Conservation (phyloP, 92 coral and sea anemone genomes). For the Montipora capitata region DNA sequence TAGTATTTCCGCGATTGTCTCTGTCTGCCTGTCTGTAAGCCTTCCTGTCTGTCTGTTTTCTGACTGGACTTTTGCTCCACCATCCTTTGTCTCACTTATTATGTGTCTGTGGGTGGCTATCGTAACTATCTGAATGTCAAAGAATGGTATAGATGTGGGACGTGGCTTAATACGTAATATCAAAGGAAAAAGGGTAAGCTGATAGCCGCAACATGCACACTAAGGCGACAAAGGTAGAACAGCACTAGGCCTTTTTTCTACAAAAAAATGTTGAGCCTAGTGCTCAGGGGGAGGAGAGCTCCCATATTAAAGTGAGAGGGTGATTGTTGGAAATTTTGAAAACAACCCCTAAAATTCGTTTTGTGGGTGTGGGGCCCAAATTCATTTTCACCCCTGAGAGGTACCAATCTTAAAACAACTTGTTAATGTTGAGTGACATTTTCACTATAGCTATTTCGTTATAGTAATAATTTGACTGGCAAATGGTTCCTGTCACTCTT, state of each 20-base stretch:
- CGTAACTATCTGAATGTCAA: conserved; percentile 18
- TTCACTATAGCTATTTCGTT: neutral
- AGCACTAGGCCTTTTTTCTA: neutral
- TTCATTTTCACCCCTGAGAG: neutral
- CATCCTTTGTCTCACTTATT: conserved; percentile 19
- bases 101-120: neutral
- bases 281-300: neutral
- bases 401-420: conserved; percentile 4
- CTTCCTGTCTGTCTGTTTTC: neutral
- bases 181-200: conserved; percentile 15
- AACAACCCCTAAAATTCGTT: conserved; percentile 7
- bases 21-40: neutral
- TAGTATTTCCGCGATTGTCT: neutral
- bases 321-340: conserved; percentile 4
- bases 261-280: conserved; percentile 12
- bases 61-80: neutral
- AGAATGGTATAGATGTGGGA: conserved; percentile 1
- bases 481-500: neutral
- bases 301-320: conserved; percentile 6
- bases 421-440: neutral
- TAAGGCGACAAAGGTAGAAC: conserved; percentile 11
- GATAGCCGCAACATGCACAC: conserved; percentile 1
- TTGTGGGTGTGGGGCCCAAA: conserved; percentile 4
- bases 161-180: conserved; percentile 17
- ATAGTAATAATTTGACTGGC: neutral